phyloP scores from a whole-genome alignment of 2,113 vertebrate species.

The Rattus norvegicus region GRCr8 NC_086028.1:75589501-75590000 shows the following conservation, averaged over 20 bases:
- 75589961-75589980: neutral
- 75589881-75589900: neutral
- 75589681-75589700: neutral
- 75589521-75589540: neutral
- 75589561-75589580: accelerated
- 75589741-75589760: neutral
- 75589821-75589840: neutral
- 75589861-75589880: neutral
- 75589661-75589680: neutral
- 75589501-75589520: neutral
- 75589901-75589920: neutral
- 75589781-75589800: neutral
- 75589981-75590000: neutral
- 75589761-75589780: neutral
- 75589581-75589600: neutral
- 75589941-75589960: neutral
- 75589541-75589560: too few relatives aligned
- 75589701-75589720: neutral
- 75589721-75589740: neutral
- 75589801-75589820: neutral
- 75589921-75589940: neutral
- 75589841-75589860: neutral
- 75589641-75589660: neutral
- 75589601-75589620: neutral
- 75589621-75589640: neutral